A percentile compares a stretch with the other conserved stretches of the same genome.
These are phyloP conservation scores for Drosophila serrata DNA, from an alignment of 1,140 invertebrate genomes.

Conservation along the genomic window DNA sequence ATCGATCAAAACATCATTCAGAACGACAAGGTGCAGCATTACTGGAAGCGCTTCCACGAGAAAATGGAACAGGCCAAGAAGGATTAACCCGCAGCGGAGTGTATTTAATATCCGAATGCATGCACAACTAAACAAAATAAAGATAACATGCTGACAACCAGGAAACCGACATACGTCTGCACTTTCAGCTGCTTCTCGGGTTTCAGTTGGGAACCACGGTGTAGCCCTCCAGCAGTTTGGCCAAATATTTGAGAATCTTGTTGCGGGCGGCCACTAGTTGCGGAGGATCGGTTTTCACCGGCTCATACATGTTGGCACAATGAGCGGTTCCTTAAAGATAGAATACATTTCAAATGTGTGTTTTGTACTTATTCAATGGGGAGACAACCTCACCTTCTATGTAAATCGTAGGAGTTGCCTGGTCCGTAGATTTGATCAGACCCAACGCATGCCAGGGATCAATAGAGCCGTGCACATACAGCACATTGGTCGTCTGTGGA, in stretches of 20 bases:
- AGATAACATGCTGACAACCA: conserved; percentile 37
- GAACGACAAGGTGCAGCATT: conserved; percentile 58
- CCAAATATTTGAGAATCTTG: conserved; percentile 87
- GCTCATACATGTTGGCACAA: conserved; percentile 93
- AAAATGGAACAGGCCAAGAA: conserved; percentile 77
- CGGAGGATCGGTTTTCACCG: conserved; percentile 87
- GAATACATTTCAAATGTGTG: neutral
- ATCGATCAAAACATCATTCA: conserved; percentile 64
- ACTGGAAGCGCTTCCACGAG: conserved; percentile 78
- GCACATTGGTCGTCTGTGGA: conserved; percentile 90
- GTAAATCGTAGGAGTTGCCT: conserved; percentile 88
- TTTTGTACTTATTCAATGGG: no score
- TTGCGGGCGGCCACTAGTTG: conserved; percentile 88
- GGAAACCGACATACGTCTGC: conserved; percentile 11
- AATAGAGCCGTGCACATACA: conserved; percentile 95
- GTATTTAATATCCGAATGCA: conserved; percentile 10
- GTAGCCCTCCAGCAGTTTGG: conserved; percentile 61
- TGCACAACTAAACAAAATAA: conserved; percentile 15
- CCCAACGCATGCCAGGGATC: conserved; percentile 97
- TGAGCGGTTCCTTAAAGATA: conserved; percentile 90
- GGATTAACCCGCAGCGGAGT: conserved; percentile 40
- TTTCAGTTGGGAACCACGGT: conserved; percentile 40
- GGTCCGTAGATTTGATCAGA: conserved; percentile 86
- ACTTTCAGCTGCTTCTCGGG: conserved; percentile 3
- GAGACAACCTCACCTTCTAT: conserved; percentile 88